Evolutionary conservation across 2,113 vertebrate species (phyloP), one percentile per base, ranked within the genome.

Genomic region (Haplochromis vanheusdeni): DNA sequence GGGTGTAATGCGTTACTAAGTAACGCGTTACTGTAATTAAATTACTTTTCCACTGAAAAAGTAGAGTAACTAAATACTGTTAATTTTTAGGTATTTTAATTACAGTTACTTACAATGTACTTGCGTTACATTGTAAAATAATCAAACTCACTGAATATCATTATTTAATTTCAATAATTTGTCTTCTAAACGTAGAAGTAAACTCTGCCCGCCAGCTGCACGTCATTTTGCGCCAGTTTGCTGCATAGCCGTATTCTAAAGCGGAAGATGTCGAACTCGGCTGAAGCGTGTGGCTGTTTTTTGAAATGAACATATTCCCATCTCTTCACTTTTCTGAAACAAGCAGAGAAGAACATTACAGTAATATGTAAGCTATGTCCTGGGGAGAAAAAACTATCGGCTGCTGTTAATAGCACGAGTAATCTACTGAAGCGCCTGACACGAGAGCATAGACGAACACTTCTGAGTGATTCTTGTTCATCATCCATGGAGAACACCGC

Each of bases 171-270:
- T 54, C 51, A 54, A 54, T 54, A 54, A 54, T 54, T 54, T 21
- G 1, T 21, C 1, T 21, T 54, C n/a, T 54, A 21, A 54, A 54
- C 0, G 5, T 54, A 54, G 5, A 54, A 21, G 51, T 21, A 54
- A 54, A 54, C 1, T 21, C 51, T 21, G 51, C 49, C 49, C 1
- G 19, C 51, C 51, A 52, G 19, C 0, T 11, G 1, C 9, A 11
- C 51, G 1, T 21, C 51, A 11, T 52, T 52, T 52, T 0, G 0
- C 9, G 0, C 3, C 51, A 52, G n/a, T 52, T 52, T 52, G 19
- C 51, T 52, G 51, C 51, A 52, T 21, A 0, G 9, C 21, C 9
- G 3, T 6, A 52, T 52, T 52, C 5, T 52, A 52, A 52, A 52
- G 51, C 0, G 3, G 51, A 52, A 21, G 51, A 21, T 21, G 51